Percentiles rank a stretch among this genome's conserved stretches.
These are phyloP conservation scores for Stenchaetothrips biformis DNA, from an alignment of 2,888 invertebrate species.

Conservation along the genomic window DNA sequence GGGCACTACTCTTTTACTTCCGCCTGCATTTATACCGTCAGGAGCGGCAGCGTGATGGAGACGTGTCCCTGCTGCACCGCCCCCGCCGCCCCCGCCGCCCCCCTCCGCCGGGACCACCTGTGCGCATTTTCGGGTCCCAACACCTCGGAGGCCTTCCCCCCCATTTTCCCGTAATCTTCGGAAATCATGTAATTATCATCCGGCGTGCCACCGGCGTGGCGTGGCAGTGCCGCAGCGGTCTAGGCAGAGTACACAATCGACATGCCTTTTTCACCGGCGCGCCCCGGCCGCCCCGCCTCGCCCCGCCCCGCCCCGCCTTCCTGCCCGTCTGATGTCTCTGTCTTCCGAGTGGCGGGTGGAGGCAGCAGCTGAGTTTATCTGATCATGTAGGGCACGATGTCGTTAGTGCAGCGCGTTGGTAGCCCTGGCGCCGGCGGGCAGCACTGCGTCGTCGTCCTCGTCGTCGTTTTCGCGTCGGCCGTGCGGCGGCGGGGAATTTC, in stretches of 20 bases:
- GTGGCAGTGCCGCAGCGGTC: background rate
- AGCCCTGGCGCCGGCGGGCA: background rate
- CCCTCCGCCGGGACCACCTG: background rate
- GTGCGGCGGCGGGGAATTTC: background rate
- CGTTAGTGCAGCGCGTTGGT: constrained; percentile 9
- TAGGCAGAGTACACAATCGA: background rate
- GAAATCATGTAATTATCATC: constrained; percentile 20
- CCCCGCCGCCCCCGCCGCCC: background rate
- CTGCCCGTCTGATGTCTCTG: constrained; percentile 10
- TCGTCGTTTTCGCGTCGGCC: background rate
- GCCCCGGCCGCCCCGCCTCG: background rate
- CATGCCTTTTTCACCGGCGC: constrained; percentile 2
- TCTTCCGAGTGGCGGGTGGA: background rate
- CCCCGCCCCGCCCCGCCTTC: background rate
- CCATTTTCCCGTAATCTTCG: constrained; percentile 23
- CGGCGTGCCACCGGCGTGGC: background rate
- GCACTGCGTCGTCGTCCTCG: background rate
- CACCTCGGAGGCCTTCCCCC: background rate
- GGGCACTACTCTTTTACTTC: background rate
- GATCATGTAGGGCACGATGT: constrained; percentile 24
- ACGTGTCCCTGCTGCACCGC: background rate
- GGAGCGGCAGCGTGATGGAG: background rate
- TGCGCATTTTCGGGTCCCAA: constrained; percentile 10
- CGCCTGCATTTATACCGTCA: constrained; percentile 15
- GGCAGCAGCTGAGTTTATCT: background rate